Base-by-base conservation (phyloP, 1,140 invertebrate species). In the Camponotus floridanus region DNA sequence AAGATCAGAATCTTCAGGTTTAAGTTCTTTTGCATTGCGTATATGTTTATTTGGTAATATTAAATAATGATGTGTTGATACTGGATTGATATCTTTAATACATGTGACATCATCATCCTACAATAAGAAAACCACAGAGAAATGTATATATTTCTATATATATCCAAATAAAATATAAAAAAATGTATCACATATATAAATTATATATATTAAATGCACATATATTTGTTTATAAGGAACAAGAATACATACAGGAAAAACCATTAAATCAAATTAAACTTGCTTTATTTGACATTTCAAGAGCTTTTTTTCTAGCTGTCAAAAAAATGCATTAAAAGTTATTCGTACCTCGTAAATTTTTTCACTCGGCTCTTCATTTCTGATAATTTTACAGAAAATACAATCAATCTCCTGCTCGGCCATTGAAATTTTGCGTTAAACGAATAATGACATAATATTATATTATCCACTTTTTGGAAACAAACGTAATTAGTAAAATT, bases 21-120 rank as follows among this genome's bases (percentile, higher is more conserved):
- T 96, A 31, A 99, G 95, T 36, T 92, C 90, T 92, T 98, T 98
- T 0, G 97, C 96, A 95, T 98, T 97, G 62, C 95, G 94, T 70
- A 98, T 97, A 94, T 99, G 98, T 26, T 95, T 94, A 92, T 97
- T 98, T 0, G 98, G 96, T 39, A 98, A 95, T 59, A 98, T 96
- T 57, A 99, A 95, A 92, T 97, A 97, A 94, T 99, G 98, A 94
- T 97, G 96, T 26, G 96, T 96, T 0, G 98, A 96, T 0, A 97
- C 98, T 21, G 98, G 98, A 92, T 96, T 96, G 51, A 98, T 98
- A 92, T 99, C 98, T 76, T 96, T 96, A 92, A 99, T 98, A 45
- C 98, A 97, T 18, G 97, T 96, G 62, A 98, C 94, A 71, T 97
- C 96, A 3, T 98, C 97, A 92, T 98, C 97, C 96, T 98, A 95